Percentiles rank a stretch among this genome's conserved stretches.
Conservation (phyloP, 2,888 invertebrate species). For the Lithosia quadra region DNA sequence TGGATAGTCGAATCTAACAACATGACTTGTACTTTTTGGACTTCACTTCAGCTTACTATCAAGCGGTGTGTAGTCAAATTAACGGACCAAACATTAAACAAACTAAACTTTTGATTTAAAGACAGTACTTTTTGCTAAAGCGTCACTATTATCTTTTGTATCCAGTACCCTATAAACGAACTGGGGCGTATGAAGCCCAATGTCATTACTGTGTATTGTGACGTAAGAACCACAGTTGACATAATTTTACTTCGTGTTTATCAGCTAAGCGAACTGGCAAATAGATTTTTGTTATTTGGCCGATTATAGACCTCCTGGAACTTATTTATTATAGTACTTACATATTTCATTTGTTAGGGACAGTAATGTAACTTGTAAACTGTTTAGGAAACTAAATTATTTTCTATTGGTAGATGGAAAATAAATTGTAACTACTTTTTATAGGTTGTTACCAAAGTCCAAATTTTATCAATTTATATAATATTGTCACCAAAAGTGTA, state of each 20-base stretch:
- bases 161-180: conserved; percentile 43
- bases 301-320: conserved; percentile 15
- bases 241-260: conserved; percentile 36
- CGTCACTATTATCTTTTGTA: conserved; percentile 10
- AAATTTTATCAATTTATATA: neutral
- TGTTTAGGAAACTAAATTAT: neutral
- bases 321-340: conserved; percentile 1
- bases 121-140: neutral
- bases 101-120: neutral
- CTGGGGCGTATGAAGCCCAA: conserved; percentile 46
- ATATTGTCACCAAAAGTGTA: too few species aligned
- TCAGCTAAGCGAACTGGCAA: conserved; percentile 28
- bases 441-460: neutral
- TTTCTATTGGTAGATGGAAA: neutral
- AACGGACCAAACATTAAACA: too few species aligned
- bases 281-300: conserved; percentile 26
- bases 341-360: neutral
- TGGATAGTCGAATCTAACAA: too few species aligned
- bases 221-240: conserved; percentile 26
- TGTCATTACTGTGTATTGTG: conserved; percentile 41
- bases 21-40: too few species aligned
- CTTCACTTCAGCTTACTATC: too few species aligned
- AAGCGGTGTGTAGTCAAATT: too few species aligned
- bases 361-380: neutral
- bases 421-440: neutral